phyloP scores from a whole-genome alignment of 2,888 invertebrate genomes.

The Amiota communis region DNA sequence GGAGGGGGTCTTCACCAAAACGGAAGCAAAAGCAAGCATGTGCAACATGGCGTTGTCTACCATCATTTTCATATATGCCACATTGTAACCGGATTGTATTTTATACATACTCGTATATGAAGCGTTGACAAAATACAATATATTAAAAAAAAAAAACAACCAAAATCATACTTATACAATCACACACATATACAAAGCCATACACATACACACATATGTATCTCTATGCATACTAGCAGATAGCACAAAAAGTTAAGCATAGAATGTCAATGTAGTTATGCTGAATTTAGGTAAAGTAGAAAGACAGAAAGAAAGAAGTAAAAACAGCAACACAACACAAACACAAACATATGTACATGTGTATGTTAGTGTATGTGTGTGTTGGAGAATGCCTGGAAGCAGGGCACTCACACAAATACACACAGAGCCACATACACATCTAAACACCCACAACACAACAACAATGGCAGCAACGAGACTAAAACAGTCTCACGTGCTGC shows the following conservation, averaged over 20 bases:
- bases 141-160: background rate
- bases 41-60: slow-evolving; percentile 24
- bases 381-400: slow-evolving; percentile 16
- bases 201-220: background rate
- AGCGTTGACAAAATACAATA: background rate
- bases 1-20: no score
- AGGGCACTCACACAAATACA: slow-evolving; percentile 20
- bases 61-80: background rate
- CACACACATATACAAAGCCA: slow-evolving; percentile 8
- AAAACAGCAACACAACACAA: slow-evolving; percentile 1
- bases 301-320: background rate
- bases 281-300: slow-evolving; percentile 10
- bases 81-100: no score
- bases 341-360: slow-evolving; percentile 9
- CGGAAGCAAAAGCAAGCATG: slow-evolving; percentile 7
- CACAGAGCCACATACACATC: no score
- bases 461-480: background rate
- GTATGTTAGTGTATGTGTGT: slow-evolving; percentile 17
- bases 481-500: slow-evolving; percentile 18
- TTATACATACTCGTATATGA: background rate
- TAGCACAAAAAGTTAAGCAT: slow-evolving; percentile 18
- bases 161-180: background rate
- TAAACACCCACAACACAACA: slow-evolving; percentile 4
- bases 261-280: slow-evolving; percentile 1
- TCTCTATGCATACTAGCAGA: no score